Evolutionary conservation across 1,140 invertebrate genomes (phyloP).

Genomic region (Aphaenogaster floridana): DNA sequence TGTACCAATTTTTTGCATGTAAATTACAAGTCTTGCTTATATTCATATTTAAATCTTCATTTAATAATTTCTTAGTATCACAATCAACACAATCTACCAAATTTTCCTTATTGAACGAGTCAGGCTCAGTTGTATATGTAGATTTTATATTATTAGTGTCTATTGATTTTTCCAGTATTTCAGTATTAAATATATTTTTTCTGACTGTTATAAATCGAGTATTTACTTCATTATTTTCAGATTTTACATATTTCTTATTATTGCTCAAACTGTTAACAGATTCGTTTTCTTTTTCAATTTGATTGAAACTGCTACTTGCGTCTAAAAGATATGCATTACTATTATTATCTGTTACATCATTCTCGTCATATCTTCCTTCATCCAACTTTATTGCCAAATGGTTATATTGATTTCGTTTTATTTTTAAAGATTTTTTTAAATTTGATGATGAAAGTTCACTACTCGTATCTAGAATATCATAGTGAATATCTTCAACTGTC

Average conservation of each 20-base stretch:
- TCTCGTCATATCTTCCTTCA: slow-evolving; percentile 73
- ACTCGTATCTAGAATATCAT: slow-evolving; percentile 1
- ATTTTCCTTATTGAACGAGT: background rate
- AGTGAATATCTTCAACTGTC: background rate
- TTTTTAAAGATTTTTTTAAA: slow-evolving; percentile 29
- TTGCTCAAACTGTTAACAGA: background rate
- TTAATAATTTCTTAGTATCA: slow-evolving; percentile 6
- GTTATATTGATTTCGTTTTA: slow-evolving; percentile 45
- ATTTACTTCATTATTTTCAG: background rate
- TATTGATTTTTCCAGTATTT: background rate
- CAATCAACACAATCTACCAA: slow-evolving; percentile 11
- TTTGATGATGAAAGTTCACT: background rate
- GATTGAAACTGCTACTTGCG: slow-evolving; percentile 1
- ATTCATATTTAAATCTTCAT: slow-evolving; percentile 49
- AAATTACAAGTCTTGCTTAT: slow-evolving; percentile 37
- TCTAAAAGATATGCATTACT: slow-evolving; percentile 40
- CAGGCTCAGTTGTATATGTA: background rate
- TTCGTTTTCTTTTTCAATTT: slow-evolving; percentile 28
- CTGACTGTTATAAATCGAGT: background rate
- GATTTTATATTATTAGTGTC: slow-evolving; percentile 14
- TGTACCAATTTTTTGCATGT: slow-evolving; percentile 37
- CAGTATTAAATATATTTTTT: slow-evolving; percentile 22
- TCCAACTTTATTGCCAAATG: slow-evolving; percentile 74
- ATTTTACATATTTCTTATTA: background rate
- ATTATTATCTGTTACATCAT: slow-evolving; percentile 22